phyloP scores from a whole-genome alignment of 2,888 invertebrate species.

The Syrista parreyssii region DNA sequence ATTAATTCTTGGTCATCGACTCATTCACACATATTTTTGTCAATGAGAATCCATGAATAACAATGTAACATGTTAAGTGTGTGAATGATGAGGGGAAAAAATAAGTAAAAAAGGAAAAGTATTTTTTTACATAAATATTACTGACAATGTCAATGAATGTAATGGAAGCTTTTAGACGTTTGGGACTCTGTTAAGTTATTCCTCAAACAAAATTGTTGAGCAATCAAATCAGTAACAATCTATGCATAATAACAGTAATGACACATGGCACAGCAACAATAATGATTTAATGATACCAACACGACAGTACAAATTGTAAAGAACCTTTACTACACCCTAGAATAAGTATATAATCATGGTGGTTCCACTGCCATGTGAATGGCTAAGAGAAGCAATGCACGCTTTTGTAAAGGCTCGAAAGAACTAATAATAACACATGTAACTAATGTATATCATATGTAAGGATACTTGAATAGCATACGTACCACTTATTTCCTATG shows the following conservation, averaged over 20 bases:
- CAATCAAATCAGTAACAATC: background rate
- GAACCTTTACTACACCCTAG: conserved; percentile 23
- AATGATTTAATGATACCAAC: conserved; percentile 31
- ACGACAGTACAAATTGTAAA: conserved; percentile 52
- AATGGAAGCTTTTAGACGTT: background rate
- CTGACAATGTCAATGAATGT: background rate
- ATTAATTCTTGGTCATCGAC: background rate
- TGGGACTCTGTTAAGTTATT: background rate
- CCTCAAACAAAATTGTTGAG: background rate
- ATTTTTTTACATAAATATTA: background rate
- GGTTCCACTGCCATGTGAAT: background rate
- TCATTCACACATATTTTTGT: background rate
- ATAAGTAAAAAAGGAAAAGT: background rate
- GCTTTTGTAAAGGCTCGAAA: background rate
- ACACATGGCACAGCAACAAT: background rate
- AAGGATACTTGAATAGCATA: background rate
- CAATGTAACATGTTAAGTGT: background rate
- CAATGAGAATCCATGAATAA: background rate
- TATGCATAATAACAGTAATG: conserved; percentile 33
- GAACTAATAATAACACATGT: background rate
- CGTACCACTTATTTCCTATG: background rate
- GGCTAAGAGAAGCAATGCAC: background rate
- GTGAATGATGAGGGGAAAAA: background rate
- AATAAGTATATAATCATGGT: conserved; percentile 10
- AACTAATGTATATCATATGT: background rate